Conservation (phyloP, 1,140 invertebrate genomes). For the Drosophila nigrodunni region DNA sequence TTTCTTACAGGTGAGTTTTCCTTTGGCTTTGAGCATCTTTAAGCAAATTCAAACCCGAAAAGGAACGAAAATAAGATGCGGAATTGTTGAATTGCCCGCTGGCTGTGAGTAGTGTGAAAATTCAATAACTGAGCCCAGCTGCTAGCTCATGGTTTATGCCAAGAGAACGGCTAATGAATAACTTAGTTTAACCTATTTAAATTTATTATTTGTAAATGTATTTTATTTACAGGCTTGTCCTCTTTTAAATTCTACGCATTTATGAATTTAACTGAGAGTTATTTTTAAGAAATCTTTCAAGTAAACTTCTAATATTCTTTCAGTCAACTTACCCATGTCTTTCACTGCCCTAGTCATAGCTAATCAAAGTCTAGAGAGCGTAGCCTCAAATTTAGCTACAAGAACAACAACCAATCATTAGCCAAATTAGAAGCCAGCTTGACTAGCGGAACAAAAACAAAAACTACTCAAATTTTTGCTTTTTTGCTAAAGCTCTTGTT, state of each 20-base stretch:
- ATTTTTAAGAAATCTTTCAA: no score
- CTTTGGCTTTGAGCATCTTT: background rate
- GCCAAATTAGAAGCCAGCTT: constrained; percentile 11
- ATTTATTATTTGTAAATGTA: no score
- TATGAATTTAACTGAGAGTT: no score
- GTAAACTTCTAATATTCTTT: no score
- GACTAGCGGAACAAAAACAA: background rate
- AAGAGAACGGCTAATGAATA: no score
- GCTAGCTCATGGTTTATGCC: background rate
- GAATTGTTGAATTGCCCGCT: background rate
- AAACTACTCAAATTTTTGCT: constrained; percentile 6
- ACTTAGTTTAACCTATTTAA: no score
- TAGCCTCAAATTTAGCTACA: background rate
- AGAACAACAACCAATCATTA: constrained; percentile 29
- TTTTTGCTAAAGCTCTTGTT: background rate
- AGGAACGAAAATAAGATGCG: background rate
- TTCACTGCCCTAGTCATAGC: background rate
- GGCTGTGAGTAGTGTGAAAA: constrained; percentile 7
- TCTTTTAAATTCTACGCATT: no score
- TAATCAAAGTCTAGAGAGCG: constrained; percentile 1
- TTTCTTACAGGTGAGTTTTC: constrained; percentile 65
- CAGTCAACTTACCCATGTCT: no score
- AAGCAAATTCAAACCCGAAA: background rate
- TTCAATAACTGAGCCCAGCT: background rate
- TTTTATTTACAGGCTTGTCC: no score